phyloP scores from a whole-genome alignment of 2,113 vertebrate genomes.

The Archilochus colubris region DNA sequence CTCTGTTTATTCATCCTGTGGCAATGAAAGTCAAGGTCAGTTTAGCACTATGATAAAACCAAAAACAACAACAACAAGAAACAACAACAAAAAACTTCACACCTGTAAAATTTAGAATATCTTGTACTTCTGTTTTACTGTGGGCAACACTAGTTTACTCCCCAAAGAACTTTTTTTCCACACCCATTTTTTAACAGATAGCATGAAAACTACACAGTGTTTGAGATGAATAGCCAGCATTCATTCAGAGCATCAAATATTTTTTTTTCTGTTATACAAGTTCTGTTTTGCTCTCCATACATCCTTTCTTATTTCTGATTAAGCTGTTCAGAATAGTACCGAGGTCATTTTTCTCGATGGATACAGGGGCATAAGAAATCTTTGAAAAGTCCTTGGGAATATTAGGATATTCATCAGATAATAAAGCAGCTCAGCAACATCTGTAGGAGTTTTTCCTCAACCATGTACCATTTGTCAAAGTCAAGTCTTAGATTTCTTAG shows the following conservation, averaged over 20 bases:
- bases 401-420: neutral
- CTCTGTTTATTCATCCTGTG: neutral
- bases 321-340: neutral
- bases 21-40: neutral
- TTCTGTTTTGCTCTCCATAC: neutral
- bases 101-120: neutral
- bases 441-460: neutral
- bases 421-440: neutral
- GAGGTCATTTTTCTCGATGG: neutral
- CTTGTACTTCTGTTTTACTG: neutral
- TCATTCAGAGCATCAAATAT: neutral
- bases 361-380: neutral
- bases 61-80: neutral
- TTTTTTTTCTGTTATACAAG: neutral
- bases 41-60: neutral
- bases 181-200: neutral
- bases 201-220: neutral
- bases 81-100: neutral
- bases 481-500: neutral
- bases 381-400: neutral
- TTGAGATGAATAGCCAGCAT: neutral
- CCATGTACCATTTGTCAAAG: neutral
- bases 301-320: neutral
- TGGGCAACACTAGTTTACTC: neutral
- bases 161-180: neutral